phyloP scores from a whole-genome alignment of 2,113 vertebrate species.

The Spea bombifrons region DNA sequence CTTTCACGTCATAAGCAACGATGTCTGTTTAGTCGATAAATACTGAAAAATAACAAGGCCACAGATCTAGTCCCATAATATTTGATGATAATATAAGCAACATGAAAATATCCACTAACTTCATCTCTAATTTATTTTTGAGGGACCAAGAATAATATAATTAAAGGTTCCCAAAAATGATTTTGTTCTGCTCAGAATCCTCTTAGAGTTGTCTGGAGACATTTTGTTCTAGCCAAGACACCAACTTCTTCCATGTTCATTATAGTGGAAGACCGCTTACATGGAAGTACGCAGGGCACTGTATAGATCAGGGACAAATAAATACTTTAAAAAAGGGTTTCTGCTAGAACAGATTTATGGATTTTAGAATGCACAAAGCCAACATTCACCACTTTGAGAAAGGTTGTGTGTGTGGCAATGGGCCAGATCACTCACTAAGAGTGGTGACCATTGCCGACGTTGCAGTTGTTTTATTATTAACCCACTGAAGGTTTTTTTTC shows the following conservation, averaged over 20 bases:
- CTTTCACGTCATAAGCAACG: slow-evolving; percentile 79
- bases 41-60: slow-evolving; percentile 93
- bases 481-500: slow-evolving; percentile 54
- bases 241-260: slow-evolving; percentile 62
- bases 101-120: slow-evolving; percentile 65
- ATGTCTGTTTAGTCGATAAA: slow-evolving; percentile 80
- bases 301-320: slow-evolving; percentile 60
- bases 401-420: slow-evolving; percentile 47
- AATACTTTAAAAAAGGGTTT: slow-evolving; percentile 52
- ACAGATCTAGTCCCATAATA: slow-evolving; percentile 75
- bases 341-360: slow-evolving; percentile 53
- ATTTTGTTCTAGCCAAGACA: slow-evolving; percentile 58
- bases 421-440: slow-evolving; percentile 47
- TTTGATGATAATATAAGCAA: slow-evolving; percentile 63
- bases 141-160: slow-evolving; percentile 63
- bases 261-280: slow-evolving; percentile 81
- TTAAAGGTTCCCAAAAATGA: slow-evolving; percentile 56
- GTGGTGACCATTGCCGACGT: slow-evolving; percentile 65
- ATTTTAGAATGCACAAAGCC: slow-evolving; percentile 25
- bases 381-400: slow-evolving; percentile 47
- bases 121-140: slow-evolving; percentile 61
- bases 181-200: slow-evolving; percentile 36
- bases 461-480: slow-evolving; percentile 53
- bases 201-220: slow-evolving; percentile 42
- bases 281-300: slow-evolving; percentile 75